phyloP scores from a whole-genome alignment of 2,113 vertebrate genomes.

The Myanophis thanlyinensis region DNA sequence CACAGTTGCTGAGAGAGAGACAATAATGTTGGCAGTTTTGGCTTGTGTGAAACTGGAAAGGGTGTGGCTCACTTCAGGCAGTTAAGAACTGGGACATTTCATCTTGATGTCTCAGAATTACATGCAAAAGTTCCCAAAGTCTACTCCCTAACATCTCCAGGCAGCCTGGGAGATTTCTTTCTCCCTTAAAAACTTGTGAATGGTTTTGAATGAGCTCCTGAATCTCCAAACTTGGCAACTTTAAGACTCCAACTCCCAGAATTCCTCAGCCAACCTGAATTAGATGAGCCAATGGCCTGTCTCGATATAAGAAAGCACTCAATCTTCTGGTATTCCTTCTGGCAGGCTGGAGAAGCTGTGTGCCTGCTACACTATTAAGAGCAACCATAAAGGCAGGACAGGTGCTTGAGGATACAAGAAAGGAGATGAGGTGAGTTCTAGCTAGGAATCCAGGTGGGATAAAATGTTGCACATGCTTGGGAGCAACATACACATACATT shows the following conservation, averaged over 20 bases:
- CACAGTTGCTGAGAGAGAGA: too few relatives aligned
- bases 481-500: not conserved
- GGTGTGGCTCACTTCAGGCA: not conserved
- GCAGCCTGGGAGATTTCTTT: not conserved
- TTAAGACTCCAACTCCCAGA: not conserved
- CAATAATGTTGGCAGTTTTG: not conserved
- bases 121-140: not conserved
- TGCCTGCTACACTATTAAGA: not conserved
- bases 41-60: not conserved
- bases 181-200: not conserved
- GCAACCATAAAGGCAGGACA: not conserved
- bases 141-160: not conserved
- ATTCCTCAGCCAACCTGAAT: not conserved
- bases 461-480: not conserved
- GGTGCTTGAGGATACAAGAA: not conserved
- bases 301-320: not conserved
- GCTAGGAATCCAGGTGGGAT: not conserved
- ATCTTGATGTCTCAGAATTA: not conserved
- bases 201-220: not conserved
- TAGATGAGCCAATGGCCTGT: not conserved
- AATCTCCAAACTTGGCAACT: not conserved
- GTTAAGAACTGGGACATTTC: not conserved
- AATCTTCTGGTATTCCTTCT: not conserved
- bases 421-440: not conserved
- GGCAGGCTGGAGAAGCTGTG: not conserved